Conservation (phyloP, 2,797 vertebrate genomes). For the Characodon lateralis region DNA sequence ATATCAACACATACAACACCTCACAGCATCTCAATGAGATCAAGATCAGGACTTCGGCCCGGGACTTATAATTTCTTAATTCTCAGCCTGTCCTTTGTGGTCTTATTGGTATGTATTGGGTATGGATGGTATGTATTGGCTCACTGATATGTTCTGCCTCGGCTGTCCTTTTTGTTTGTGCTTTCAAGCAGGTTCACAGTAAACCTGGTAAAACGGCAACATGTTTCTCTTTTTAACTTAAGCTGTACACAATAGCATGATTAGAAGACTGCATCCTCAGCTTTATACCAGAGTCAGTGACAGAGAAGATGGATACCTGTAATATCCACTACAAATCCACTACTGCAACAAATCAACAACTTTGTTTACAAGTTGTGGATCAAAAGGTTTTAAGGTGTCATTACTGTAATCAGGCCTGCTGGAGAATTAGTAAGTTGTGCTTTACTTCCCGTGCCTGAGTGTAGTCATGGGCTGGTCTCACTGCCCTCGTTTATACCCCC, state of each 20-base stretch:
- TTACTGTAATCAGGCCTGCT: slow-evolving; percentile 1
- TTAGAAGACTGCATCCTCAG: slow-evolving; percentile 11
- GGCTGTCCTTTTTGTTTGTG: too few relatives aligned
- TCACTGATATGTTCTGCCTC: neutral
- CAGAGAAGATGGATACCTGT: neutral
- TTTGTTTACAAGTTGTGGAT: slow-evolving; percentile 31
- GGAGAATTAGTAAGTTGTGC: slow-evolving; percentile 6
- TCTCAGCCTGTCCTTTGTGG: neutral
- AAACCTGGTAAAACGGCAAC: neutral
- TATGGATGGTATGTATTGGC: too few relatives aligned
- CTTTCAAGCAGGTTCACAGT: neutral
- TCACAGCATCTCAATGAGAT: neutral
- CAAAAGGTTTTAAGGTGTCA: slow-evolving; percentile 13
- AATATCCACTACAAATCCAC: neutral
- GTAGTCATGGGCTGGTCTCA: neutral
- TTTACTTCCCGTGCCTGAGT: neutral
- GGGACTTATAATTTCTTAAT: neutral
- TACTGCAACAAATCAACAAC: neutral
- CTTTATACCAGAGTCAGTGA: slow-evolving; percentile 25
- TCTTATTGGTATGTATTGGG: neutral
- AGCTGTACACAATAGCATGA: neutral
- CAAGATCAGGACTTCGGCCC: neutral
- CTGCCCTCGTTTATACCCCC: neutral
- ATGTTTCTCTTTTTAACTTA: neutral
- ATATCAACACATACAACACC: too few relatives aligned